Conservation (phyloP, 1,140 invertebrate genomes). For the Zaprionus kolodkinae region DNA sequence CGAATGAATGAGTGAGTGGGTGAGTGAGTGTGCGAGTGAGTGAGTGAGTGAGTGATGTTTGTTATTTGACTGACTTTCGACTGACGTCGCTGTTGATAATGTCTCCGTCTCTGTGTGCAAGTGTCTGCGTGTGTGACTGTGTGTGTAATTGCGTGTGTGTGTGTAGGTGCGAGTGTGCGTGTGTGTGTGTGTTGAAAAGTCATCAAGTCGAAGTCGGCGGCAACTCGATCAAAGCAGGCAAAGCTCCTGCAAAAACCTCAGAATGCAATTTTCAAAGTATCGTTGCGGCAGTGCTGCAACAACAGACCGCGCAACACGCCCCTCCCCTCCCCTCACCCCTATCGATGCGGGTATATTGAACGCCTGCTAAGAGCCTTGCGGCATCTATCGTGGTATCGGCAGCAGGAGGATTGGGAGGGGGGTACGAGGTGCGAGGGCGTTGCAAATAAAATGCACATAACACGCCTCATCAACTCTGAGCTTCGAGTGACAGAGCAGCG, state of each 20-base stretch:
- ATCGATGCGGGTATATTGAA: conserved; percentile 25
- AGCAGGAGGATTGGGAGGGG: neutral
- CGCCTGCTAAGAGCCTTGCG: conserved; percentile 45
- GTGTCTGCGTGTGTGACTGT: neutral
- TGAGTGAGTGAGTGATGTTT: conserved; percentile 33
- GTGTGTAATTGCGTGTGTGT: conserved; percentile 16
- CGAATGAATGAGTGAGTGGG: neutral
- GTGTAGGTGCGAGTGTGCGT: conserved; percentile 9
- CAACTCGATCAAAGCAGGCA: conserved; percentile 40
- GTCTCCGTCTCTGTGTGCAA: neutral
- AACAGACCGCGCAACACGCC: conserved; percentile 31
- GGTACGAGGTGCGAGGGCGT: neutral
- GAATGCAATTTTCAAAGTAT: conserved; percentile 77
- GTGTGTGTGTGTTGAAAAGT: conserved; percentile 14
- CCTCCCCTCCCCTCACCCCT: conserved; percentile 3
- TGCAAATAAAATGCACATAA: conserved; percentile 79
- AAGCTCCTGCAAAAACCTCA: conserved; percentile 60
- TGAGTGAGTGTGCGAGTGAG: neutral
- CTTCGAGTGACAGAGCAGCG: conserved; percentile 71
- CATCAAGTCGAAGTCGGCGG: conserved; percentile 22
- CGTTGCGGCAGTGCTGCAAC: conserved; percentile 52
- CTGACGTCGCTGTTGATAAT: conserved; percentile 14
- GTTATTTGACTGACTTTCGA: conserved; percentile 19
- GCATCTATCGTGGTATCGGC: neutral
- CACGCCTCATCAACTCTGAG: conserved; percentile 78